These are phyloP conservation scores for Chaetodon trifascialis DNA, from an alignment of 2,113 vertebrate genomes.

Conservation along the genomic window DNA sequence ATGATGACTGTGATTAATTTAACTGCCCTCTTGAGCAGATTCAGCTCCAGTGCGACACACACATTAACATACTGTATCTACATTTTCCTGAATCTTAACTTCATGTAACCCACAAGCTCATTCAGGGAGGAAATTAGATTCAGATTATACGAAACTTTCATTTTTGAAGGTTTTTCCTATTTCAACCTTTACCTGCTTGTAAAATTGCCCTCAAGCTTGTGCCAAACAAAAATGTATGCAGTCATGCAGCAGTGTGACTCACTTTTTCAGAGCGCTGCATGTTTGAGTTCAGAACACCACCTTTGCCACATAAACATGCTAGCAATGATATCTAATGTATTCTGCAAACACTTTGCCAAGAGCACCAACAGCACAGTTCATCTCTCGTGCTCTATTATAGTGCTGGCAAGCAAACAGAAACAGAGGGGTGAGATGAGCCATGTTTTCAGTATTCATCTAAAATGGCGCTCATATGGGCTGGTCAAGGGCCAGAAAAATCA, in stretches of 20 bases:
- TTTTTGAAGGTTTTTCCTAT: not conserved
- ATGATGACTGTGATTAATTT: constrained; percentile 34
- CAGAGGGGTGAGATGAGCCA: constrained; percentile 38
- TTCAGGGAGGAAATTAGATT: not conserved
- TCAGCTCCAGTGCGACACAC: not conserved
- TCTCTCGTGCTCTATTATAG: constrained; percentile 39
- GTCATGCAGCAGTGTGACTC: not conserved
- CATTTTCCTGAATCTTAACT: not conserved
- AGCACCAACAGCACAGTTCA: constrained; percentile 40
- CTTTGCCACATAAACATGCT: constrained; percentile 14
- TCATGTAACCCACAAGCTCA: not conserved
- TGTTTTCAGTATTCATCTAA: constrained; percentile 65
- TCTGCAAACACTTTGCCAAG: constrained; percentile 33
- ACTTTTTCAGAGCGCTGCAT: too few species aligned
- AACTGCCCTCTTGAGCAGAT: constrained; percentile 34
- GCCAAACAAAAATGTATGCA: constrained; percentile 15
- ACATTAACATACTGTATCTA: not conserved
- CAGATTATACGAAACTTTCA: constrained; percentile 6
- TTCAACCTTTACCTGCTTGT: constrained; percentile 5
- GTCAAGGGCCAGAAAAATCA: constrained; percentile 68
- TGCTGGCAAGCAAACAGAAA: constrained; percentile 67
- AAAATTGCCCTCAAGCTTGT: constrained; percentile 7
- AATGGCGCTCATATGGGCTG: constrained; percentile 56
- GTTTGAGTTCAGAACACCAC: constrained; percentile 8
- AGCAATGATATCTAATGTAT: constrained; percentile 41